These are phyloP conservation scores for Zaprionus inermis DNA, from an alignment of 1,140 invertebrate genomes.

Conservation along the genomic window DNA sequence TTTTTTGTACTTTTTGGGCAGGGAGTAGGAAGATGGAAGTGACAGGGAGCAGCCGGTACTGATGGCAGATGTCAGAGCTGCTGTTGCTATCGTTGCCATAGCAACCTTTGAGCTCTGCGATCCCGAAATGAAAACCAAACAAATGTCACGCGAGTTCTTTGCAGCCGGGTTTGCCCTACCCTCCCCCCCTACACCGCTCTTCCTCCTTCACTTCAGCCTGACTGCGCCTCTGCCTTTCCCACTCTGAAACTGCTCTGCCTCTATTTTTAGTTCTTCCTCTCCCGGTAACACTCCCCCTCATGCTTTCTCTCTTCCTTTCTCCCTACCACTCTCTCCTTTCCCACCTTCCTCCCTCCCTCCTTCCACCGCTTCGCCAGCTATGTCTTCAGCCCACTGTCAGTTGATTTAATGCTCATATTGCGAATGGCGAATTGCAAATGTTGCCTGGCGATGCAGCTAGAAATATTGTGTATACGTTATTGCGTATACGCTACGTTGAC, in stretches of 20 bases:
- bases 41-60: conserved; percentile 3
- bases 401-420: conserved; percentile 76
- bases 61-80: conserved; percentile 17
- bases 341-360: neutral
- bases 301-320: neutral
- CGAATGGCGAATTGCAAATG: conserved; percentile 72
- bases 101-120: conserved; percentile 66
- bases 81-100: conserved; percentile 51
- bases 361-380: neutral
- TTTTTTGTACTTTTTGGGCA: neutral
- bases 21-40: neutral
- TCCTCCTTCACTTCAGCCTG: no score
- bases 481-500: conserved; percentile 11
- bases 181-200: conserved; percentile 2
- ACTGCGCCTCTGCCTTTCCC: neutral
- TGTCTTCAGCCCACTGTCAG: conserved; percentile 34
- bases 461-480: conserved; percentile 43
- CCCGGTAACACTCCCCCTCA: no score
- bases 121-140: conserved; percentile 78
- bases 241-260: neutral
- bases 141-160: conserved; percentile 59
- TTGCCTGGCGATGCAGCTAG: conserved; percentile 40
- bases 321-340: neutral
- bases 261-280: no score
- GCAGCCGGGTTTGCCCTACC: neutral